Evolutionary conservation across 2,888 invertebrate species (phyloP), one percentile per base, ranked within the genome.

Genomic region (Melikaiella ostensackeni): DNA sequence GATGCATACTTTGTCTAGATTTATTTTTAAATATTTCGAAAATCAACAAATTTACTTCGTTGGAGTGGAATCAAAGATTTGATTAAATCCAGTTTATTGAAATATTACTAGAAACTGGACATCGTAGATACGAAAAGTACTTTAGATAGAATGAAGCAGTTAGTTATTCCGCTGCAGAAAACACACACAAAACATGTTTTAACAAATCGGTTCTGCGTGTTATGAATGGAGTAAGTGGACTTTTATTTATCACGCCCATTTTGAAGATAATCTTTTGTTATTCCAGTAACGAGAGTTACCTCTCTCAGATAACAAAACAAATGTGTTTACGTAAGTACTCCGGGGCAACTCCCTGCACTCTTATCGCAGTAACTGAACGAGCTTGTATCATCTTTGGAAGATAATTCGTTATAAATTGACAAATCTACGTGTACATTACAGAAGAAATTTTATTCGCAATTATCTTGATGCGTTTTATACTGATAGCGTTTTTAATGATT

Each of bases 221-320:
- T 59, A 59, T 59, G 59, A 59, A 59, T 59, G 13, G 59, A 27
- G 27, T 16, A 59, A 59, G 27, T 74, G 59, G 35, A 76, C 76
- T 77, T 80, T 78, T 75, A 78, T 78, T 79, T 80, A 76, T 77
- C 78, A 77, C 74, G 21, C 73, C 79, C 75, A 73, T 82, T 80
- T 80, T 78, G 76, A 76, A 70, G 79, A 78, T 75, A 80, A 82
- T 79, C 74, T 77, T 77, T 77, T 75, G 76, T 76, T 74, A 77
- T 80, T 74, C 78, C 79, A 78, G 80, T 79, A 83, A 82, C 83
- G 80, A 82, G 59, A 59, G 16, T 59, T 59, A 59, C 81, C 82
- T 84, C 84, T 80, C 77, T 63, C 74, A 83, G 85, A 86, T 84
- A 85, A 80, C 82, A 83, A 84, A 84, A 85, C 82, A 83, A 84